Percentiles rank a stretch among this genome's conserved stretches.
Evolutionary conservation across 2,113 vertebrate species (phyloP).

Genomic region (Albula glossodonta): DNA sequence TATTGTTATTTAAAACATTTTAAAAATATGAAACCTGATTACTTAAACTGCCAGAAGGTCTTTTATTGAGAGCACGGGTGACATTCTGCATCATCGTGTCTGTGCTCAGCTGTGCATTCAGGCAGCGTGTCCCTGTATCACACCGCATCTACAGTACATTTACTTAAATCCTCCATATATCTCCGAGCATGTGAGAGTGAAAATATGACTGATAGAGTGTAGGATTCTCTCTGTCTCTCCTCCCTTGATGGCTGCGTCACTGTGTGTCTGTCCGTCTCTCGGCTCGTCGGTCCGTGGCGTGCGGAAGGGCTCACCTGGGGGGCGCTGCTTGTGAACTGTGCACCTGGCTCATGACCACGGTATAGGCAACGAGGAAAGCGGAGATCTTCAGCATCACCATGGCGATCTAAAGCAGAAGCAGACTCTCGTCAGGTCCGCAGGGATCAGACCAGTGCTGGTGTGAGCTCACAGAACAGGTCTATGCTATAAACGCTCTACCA

Average conservation of each 20-base stretch:
- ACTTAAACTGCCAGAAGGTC: not conserved
- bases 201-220: too few species aligned
- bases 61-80: not conserved
- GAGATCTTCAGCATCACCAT: constrained; percentile 93
- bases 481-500: too few species aligned
- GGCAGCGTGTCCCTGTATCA: too few species aligned
- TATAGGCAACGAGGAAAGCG: constrained; percentile 82
- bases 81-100: not conserved
- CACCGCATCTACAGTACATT: too few species aligned
- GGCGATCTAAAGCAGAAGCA: constrained; percentile 63
- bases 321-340: constrained; percentile 83
- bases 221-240: not conserved
- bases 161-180: too few species aligned
- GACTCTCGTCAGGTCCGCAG: constrained; percentile 15
- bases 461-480: too few species aligned
- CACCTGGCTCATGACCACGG: constrained; percentile 90
- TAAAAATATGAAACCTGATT: not conserved
- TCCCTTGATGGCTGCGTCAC: too few species aligned
- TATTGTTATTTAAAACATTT: too few species aligned
- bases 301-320: constrained; percentile 78
- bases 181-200: too few species aligned
- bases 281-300: not conserved
- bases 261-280: too few species aligned
- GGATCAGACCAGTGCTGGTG: too few species aligned
- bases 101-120: too few species aligned